Evolutionary conservation across 2,888 invertebrate genomes (phyloP).

Genomic region (Limnephilus rhombicus): DNA sequence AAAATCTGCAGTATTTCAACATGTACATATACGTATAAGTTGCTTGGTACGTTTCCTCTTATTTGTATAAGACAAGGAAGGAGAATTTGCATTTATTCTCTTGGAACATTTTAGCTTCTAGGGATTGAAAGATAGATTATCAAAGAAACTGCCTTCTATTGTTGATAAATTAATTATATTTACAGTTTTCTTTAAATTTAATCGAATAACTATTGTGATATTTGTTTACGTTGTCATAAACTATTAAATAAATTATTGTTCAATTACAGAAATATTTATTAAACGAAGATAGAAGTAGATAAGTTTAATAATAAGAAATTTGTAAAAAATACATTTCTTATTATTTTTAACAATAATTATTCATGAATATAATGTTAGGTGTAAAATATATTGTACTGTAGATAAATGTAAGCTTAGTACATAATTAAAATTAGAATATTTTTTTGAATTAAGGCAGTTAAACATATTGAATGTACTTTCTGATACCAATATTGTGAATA

Average conservation of each 20-base stretch:
- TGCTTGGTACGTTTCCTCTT: background rate
- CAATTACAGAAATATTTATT: slow-evolving; percentile 60
- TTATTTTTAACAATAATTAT: background rate
- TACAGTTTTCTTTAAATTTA: slow-evolving; percentile 59
- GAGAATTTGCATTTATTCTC: background rate
- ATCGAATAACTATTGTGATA: slow-evolving; percentile 63
- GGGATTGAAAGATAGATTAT: slow-evolving; percentile 56
- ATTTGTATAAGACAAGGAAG: background rate
- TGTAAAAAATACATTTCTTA: slow-evolving; percentile 21
- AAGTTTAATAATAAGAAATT: slow-evolving; percentile 23
- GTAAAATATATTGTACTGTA: background rate
- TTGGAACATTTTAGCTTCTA: slow-evolving; percentile 31
- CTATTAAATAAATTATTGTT: slow-evolving; percentile 63
- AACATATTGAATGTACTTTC: background rate
- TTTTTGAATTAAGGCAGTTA: background rate
- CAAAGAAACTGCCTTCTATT: slow-evolving; percentile 62
- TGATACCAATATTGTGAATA: background rate
- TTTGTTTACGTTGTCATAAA: slow-evolving; percentile 58
- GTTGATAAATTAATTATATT: slow-evolving; percentile 61
- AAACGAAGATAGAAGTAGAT: slow-evolving; percentile 27
- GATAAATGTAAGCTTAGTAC: background rate
- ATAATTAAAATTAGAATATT: background rate
- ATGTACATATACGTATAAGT: background rate
- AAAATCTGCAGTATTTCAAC: background rate
- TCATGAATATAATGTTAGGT: background rate